A percentile compares a stretch with the other conserved stretches of the same genome.
Conservation (phyloP, 2,113 vertebrate species). For the Myodes glareolus region DNA sequence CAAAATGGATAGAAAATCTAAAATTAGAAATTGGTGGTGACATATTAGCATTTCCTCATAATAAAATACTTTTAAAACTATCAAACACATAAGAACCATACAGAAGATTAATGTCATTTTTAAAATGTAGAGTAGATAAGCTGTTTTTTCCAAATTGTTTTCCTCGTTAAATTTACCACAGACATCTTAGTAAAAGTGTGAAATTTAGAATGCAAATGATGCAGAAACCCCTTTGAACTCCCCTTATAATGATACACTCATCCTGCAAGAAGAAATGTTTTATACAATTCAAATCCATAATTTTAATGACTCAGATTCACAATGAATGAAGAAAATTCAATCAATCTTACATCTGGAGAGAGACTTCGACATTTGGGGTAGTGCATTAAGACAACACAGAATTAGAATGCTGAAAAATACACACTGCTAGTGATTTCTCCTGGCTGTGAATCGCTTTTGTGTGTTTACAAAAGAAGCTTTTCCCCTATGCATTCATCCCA, state of each 20-base stretch:
- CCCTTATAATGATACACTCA: neutral
- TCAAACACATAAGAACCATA: neutral
- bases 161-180: neutral
- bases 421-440: neutral
- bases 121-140: neutral
- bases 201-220: conserved; percentile 12
- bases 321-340: conserved; percentile 30
- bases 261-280: neutral
- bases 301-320: conserved; percentile 31
- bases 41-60: neutral
- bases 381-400: conserved; percentile 5
- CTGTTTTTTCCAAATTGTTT: neutral
- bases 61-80: neutral
- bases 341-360: conserved; percentile 40
- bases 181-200: neutral
- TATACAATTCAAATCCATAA: neutral
- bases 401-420: neutral
- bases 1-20: neutral
- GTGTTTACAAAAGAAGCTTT: conserved; percentile 5
- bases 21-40: too few species aligned
- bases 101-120: neutral
- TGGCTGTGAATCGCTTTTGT: conserved; percentile 13
- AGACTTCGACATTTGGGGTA: neutral
- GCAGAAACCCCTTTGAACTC: neutral
- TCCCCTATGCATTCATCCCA: neutral